Conservation (phyloP, 2,888 invertebrate genomes). For the Lasiommata megera region DNA sequence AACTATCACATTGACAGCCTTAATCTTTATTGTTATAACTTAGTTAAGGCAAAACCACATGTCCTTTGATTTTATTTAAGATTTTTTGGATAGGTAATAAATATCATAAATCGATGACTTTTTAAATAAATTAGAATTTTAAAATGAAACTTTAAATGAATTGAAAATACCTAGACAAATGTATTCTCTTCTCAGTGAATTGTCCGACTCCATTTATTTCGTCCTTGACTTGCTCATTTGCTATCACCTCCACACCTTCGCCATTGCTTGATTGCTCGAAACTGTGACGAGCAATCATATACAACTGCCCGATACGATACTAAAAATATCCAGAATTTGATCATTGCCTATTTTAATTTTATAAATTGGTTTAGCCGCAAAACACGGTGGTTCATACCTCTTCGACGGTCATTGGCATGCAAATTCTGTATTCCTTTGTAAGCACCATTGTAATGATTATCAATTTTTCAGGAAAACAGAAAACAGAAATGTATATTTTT, state of each 20-base stretch:
- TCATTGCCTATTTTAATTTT: neutral
- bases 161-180: slow-evolving; percentile 88
- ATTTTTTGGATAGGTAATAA: too few relatives aligned
- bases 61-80: too few relatives aligned
- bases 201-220: slow-evolving; percentile 91
- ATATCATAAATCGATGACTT: too few relatives aligned
- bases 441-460: slow-evolving; percentile 84
- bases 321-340: slow-evolving; percentile 61
- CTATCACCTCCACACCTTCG: slow-evolving; percentile 95
- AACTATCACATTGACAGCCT: too few relatives aligned
- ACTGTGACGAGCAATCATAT: slow-evolving; percentile 97
- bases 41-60: too few relatives aligned
- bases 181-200: slow-evolving; percentile 94
- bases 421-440: slow-evolving; percentile 93
- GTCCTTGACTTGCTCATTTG: slow-evolving; percentile 90
- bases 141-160: neutral
- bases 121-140: too few relatives aligned
- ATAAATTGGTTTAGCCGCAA: neutral
- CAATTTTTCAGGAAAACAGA: slow-evolving; percentile 1
- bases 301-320: slow-evolving; percentile 95
- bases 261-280: slow-evolving; percentile 94
- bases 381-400: slow-evolving; percentile 83
- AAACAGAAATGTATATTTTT: too few relatives aligned
- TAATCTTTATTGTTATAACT: too few relatives aligned
- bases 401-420: slow-evolving; percentile 95